These are phyloP conservation scores for Harpalus rufipes DNA, from an alignment of 2,888 invertebrate species.

Conservation along the genomic window DNA sequence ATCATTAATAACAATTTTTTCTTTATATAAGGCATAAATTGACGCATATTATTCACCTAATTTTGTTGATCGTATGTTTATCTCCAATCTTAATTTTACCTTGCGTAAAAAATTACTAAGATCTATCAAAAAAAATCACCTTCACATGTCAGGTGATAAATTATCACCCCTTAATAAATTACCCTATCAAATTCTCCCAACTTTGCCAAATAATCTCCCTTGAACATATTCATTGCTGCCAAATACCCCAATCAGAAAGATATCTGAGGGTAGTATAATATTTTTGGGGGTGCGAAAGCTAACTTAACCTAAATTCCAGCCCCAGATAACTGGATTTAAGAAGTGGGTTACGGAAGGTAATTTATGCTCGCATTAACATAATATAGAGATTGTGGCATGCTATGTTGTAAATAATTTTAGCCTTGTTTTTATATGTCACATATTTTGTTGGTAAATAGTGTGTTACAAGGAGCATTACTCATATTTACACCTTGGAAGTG, in stretches of 20 bases:
- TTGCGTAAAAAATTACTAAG: not conserved
- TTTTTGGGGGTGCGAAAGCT: slow-evolving; percentile 17
- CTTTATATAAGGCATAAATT: not conserved
- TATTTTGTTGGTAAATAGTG: slow-evolving; percentile 17
- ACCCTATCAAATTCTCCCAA: slow-evolving; percentile 22
- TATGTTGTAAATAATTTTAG: slow-evolving; percentile 48
- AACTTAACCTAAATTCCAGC: slow-evolving; percentile 16
- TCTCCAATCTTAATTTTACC: slow-evolving; percentile 3
- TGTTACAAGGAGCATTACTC: not conserved
- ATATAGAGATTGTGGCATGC: slow-evolving; percentile 30
- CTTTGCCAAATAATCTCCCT: slow-evolving; percentile 1
- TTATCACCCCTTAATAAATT: slow-evolving; percentile 33
- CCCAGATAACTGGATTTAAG: slow-evolving; percentile 1
- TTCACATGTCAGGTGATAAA: slow-evolving; percentile 23
- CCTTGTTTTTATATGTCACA: slow-evolving; percentile 37
- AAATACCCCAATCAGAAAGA: not conserved
- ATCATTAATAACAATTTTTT: not conserved
- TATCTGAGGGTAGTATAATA: slow-evolving; percentile 13
- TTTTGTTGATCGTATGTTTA: not conserved
- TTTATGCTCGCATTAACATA: slow-evolving; percentile 50
- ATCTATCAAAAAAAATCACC: slow-evolving; percentile 14
- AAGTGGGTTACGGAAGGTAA: slow-evolving; percentile 33
- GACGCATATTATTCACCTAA: not conserved
- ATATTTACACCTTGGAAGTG: not conserved
- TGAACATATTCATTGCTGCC: slow-evolving; percentile 10